These are phyloP conservation scores for Mesoligia furuncula DNA, from an alignment of 2,888 invertebrate genomes.

Conservation along the genomic window DNA sequence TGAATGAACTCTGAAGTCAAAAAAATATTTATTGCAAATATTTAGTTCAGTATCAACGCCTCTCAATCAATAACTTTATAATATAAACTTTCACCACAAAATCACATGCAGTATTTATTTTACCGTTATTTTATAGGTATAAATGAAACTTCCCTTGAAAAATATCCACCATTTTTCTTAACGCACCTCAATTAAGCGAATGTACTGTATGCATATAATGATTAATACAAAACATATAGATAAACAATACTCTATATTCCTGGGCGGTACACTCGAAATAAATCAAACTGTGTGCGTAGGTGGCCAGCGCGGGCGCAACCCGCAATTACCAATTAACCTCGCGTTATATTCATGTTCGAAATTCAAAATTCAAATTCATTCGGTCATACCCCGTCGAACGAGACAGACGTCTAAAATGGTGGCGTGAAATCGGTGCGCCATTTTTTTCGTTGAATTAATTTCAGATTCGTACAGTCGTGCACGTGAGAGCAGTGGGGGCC, in stretches of 20 bases:
- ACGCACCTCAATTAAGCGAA: constrained; percentile 67
- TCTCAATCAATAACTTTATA: constrained; percentile 27
- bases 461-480: neutral
- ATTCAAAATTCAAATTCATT: constrained; percentile 83
- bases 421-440: constrained; percentile 71
- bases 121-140: constrained; percentile 18
- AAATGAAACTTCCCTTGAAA: constrained; percentile 37
- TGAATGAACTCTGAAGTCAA: neutral
- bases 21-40: constrained; percentile 1
- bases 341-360: constrained; percentile 75
- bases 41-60: constrained; percentile 29
- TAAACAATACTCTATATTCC: constrained; percentile 80
- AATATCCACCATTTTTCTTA: constrained; percentile 43
- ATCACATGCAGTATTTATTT: neutral
- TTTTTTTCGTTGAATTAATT: constrained; percentile 36
- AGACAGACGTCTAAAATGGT: constrained; percentile 74
- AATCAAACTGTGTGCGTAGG: constrained; percentile 85
- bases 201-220: constrained; percentile 59
- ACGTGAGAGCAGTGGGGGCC: neutral
- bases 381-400: constrained; percentile 69
- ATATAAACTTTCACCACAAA: constrained; percentile 31
- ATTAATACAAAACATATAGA: constrained; percentile 69
- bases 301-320: constrained; percentile 79
- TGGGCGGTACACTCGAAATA: constrained; percentile 81
- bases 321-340: constrained; percentile 87